phyloP scores from a whole-genome alignment of 2,797 vertebrate genomes.

The Emydoidea blandingii region DNA sequence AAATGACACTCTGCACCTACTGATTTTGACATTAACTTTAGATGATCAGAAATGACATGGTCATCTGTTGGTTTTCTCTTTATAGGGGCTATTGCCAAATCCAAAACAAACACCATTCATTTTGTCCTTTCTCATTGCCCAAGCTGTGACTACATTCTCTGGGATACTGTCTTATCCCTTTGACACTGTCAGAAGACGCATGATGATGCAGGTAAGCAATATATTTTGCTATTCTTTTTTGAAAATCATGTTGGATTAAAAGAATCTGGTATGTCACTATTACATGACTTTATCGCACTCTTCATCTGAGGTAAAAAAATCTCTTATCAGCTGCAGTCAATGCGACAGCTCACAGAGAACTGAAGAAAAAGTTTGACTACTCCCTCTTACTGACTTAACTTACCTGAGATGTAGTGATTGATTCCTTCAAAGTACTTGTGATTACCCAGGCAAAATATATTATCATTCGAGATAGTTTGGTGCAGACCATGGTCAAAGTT shows the following conservation, averaged over 20 bases:
- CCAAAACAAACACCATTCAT: constrained; percentile 71
- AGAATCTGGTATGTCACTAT: background rate
- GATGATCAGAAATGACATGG: background rate
- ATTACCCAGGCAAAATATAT: background rate
- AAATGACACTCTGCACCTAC: background rate
- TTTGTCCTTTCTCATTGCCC: constrained; percentile 75
- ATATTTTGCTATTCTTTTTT: background rate
- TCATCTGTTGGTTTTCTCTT: background rate
- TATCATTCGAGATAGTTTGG: background rate
- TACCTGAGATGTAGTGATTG: background rate
- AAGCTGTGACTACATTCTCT: constrained; percentile 72
- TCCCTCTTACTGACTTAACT: background rate
- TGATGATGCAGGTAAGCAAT: constrained; percentile 76
- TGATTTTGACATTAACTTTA: background rate
- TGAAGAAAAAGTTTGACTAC: background rate
- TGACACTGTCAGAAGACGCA: constrained; percentile 71
- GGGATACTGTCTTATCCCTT: constrained; percentile 77
- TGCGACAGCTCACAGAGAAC: background rate
- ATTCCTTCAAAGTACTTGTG: background rate
- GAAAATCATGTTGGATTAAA: background rate
- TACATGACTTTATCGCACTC: background rate
- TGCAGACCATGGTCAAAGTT: background rate
- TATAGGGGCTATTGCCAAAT: constrained; percentile 73
- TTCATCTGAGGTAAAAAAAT: background rate
- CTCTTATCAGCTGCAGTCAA: background rate